phyloP scores from a whole-genome alignment of 2,113 vertebrate genomes.

The Corythornis cristatus region DNA sequence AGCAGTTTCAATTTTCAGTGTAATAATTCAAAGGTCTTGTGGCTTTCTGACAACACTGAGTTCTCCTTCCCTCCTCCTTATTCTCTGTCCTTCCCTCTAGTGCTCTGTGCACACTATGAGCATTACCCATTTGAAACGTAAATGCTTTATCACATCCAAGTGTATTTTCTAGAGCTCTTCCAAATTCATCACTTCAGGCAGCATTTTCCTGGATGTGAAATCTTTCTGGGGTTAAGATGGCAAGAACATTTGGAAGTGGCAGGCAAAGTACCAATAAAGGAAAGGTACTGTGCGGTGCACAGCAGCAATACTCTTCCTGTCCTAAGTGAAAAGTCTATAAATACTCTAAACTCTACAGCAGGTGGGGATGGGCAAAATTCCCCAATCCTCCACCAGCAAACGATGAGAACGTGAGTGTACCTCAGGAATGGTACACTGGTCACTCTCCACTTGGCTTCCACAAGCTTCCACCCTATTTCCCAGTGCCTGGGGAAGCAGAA shows the following conservation, averaged over 20 bases:
- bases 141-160: slow-evolving; percentile 1
- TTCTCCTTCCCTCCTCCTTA: neutral
- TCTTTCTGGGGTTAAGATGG: neutral
- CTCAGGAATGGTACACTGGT: neutral
- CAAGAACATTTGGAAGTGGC: neutral
- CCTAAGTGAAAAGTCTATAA: neutral
- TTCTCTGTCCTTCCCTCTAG: neutral
- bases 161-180: neutral
- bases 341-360: neutral
- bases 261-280: neutral
- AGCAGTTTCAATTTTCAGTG: slow-evolving; percentile 17
- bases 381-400: neutral
- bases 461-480: neutral
- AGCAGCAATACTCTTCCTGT: neutral
- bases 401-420: neutral
- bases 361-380: neutral
- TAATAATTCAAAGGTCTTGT: neutral
- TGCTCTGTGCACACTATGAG: neutral
- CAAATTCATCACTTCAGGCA: neutral
- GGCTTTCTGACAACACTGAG: neutral
- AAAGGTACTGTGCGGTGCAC: neutral
- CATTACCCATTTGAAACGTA: neutral
- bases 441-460: neutral
- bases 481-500: neutral
- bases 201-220: neutral